Percentiles rank a stretch among this genome's conserved stretches.
Conservation (phyloP, 2,888 invertebrate genomes). For the Stramonita haemastoma region DNA sequence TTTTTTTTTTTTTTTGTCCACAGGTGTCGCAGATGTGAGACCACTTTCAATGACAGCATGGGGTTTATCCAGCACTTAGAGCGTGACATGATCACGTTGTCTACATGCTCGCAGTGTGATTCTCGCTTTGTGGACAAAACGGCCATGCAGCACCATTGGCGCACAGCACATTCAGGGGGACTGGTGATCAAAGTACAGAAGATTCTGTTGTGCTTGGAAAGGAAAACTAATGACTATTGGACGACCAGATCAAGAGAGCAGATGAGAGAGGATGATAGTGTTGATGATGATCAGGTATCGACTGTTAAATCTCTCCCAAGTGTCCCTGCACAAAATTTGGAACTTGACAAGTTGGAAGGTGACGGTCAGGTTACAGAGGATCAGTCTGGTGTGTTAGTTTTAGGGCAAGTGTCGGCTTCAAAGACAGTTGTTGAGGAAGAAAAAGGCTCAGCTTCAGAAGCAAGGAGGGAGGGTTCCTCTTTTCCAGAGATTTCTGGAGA, state of each 20-base stretch:
- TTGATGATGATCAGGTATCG: background rate
- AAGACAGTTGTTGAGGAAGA: background rate
- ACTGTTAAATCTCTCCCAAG: background rate
- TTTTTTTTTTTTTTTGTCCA: background rate
- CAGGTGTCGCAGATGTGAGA: background rate
- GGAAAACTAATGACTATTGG: background rate
- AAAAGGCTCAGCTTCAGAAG: background rate
- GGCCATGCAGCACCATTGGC: slow-evolving; percentile 24
- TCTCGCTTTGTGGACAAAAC: slow-evolving; percentile 15
- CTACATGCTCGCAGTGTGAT: background rate
- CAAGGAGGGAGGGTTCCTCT: background rate
- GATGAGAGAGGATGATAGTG: background rate
- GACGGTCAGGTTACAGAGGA: background rate
- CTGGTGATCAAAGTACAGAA: background rate
- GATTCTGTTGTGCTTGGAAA: slow-evolving; percentile 19
- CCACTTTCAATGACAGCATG: background rate
- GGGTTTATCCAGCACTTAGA: background rate
- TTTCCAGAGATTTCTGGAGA: background rate
- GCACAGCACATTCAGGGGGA: background rate
- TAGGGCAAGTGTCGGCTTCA: background rate
- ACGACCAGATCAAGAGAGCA: too few species aligned
- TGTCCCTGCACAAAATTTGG: background rate
- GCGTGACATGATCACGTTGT: background rate
- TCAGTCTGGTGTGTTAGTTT: background rate
- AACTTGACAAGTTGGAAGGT: background rate